These are phyloP conservation scores for Clupea harengus DNA, from an alignment of 2,113 vertebrate genomes.

Conservation along the genomic window DNA sequence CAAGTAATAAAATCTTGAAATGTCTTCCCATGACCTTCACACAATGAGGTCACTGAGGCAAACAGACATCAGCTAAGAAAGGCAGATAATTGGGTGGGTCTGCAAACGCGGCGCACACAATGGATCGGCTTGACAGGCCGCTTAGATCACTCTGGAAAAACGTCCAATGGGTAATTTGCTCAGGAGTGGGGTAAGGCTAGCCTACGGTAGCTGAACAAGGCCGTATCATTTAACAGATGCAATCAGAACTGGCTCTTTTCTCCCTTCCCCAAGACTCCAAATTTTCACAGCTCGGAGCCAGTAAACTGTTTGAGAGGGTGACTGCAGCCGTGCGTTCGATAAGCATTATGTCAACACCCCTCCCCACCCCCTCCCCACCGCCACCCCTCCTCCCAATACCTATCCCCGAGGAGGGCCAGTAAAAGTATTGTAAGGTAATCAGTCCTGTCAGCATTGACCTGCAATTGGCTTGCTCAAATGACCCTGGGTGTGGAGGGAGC, in stretches of 20 bases:
- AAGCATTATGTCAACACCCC: slow-evolving; percentile 22
- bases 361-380: background rate
- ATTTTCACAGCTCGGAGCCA: background rate
- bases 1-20: slow-evolving; percentile 7
- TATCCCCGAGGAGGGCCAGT: slow-evolving; percentile 11
- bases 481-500: slow-evolving; percentile 17
- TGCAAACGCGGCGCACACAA: background rate
- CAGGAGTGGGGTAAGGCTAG: background rate
- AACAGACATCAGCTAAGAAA: slow-evolving; percentile 4
- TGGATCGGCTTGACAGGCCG: background rate
- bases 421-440: slow-evolving; percentile 35
- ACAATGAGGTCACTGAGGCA: background rate
- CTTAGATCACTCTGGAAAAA: background rate
- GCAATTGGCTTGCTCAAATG: slow-evolving; percentile 42
- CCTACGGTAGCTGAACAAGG: background rate
- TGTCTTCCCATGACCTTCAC: slow-evolving; percentile 12
- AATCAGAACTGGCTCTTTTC: background rate
- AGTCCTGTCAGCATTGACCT: slow-evolving; percentile 39
- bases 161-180: background rate
- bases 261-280: background rate
- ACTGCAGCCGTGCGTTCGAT: background rate
- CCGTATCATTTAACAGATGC: background rate
- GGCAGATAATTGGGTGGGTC: slow-evolving; percentile 13
- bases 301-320: background rate
- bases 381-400: background rate